phyloP scores from a whole-genome alignment of 2,113 vertebrate species.

The Tragelaphus scriptus region DNA sequence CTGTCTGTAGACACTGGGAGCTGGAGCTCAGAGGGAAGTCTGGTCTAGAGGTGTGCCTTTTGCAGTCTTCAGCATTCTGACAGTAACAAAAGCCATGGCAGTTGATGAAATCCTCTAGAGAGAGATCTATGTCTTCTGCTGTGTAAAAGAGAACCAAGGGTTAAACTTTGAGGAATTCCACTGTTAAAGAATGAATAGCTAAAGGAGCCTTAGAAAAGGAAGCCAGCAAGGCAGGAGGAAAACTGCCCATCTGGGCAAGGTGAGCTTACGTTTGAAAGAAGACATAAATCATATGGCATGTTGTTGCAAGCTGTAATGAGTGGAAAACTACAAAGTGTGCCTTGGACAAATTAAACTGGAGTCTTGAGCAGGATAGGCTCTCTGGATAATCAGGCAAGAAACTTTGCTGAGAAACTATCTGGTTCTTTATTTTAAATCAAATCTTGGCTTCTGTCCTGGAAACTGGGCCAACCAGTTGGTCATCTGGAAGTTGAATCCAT shows the following conservation, averaged over 20 bases:
- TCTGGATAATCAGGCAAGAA: background rate
- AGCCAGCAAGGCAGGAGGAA: background rate
- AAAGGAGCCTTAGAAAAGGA: background rate
- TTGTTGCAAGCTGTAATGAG: background rate
- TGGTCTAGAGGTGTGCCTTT: background rate
- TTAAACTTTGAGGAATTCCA: background rate
- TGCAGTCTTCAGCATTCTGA: background rate
- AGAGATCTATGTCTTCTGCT: background rate
- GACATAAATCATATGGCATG: fast-evolving
- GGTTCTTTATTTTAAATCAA: slow-evolving; percentile 13
- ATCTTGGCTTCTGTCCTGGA: slow-evolving; percentile 11
- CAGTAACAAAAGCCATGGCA: background rate
- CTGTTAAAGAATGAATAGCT: background rate
- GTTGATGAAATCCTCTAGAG: background rate
- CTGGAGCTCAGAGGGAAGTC: background rate
- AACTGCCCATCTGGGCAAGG: background rate
- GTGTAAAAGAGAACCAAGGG: background rate
- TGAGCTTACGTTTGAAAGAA: background rate
- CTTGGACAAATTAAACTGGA: background rate
- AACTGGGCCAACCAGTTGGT: background rate
- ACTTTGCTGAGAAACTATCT: background rate
- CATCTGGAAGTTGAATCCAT: background rate
- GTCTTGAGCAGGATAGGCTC: background rate
- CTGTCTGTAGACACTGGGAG: background rate
- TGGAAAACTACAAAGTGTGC: background rate